These are phyloP conservation scores for Synanthedon myopaeformis DNA, from an alignment of 2,888 invertebrate species.

Conservation along the genomic window DNA sequence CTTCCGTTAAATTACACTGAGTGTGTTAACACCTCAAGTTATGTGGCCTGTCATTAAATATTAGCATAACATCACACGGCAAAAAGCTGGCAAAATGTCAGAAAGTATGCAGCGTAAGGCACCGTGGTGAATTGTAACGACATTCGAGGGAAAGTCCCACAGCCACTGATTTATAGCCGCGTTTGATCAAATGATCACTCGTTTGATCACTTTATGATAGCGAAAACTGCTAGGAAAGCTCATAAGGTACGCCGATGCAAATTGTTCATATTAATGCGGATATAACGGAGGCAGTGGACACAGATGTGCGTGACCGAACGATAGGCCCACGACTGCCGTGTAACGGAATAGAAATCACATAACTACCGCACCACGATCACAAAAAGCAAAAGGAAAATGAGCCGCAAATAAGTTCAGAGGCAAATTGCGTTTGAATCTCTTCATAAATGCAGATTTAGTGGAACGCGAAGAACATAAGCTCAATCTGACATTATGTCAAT, in stretches of 20 bases:
- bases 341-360: slow-evolving; percentile 37
- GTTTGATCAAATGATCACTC: slow-evolving; percentile 28
- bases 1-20: too few species aligned
- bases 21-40: neutral
- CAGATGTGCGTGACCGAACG: slow-evolving; percentile 28
- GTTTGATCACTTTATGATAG: slow-evolving; percentile 69
- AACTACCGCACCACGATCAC: slow-evolving; percentile 26
- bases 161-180: slow-evolving; percentile 41
- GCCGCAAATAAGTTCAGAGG: slow-evolving; percentile 23
- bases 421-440: slow-evolving; percentile 43
- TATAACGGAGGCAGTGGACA: slow-evolving; percentile 25
- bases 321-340: slow-evolving; percentile 3
- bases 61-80: slow-evolving; percentile 42
- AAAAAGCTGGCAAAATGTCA: slow-evolving; percentile 50
- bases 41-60: slow-evolving; percentile 35
- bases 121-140: slow-evolving; percentile 55
- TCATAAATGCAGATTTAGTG: slow-evolving; percentile 7
- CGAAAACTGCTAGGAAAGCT: slow-evolving; percentile 55
- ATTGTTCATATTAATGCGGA: slow-evolving; percentile 41
- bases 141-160: slow-evolving; percentile 40
- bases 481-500: neutral
- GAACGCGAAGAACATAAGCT: neutral
- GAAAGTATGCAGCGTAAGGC: slow-evolving; percentile 33
- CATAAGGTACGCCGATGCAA: slow-evolving; percentile 56
- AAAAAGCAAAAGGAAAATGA: slow-evolving; percentile 10